phyloP scores from a whole-genome alignment of 2,797 vertebrate genomes.

The Chelon auratus region DNA sequence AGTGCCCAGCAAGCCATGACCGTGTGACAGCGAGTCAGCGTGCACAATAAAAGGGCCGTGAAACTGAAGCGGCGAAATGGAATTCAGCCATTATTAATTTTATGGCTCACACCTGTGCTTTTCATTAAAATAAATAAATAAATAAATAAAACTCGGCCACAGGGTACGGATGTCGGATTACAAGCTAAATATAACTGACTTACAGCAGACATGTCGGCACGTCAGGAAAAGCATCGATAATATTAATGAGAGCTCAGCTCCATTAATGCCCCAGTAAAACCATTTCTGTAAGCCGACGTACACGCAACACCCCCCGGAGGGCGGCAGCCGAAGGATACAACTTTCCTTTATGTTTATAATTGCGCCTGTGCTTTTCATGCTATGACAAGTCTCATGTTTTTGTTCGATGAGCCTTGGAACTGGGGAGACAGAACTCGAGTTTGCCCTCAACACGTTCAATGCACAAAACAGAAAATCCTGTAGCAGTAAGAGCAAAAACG shows the following conservation, averaged over 20 bases:
- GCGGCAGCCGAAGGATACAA: background rate
- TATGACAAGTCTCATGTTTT: background rate
- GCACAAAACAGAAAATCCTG: too few relatives aligned
- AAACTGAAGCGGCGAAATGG: background rate
- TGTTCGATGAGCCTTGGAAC: too few relatives aligned
- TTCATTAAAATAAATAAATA: background rate
- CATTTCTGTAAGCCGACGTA: background rate
- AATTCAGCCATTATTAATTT: conserved; percentile 4
- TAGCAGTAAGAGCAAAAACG: too few relatives aligned
- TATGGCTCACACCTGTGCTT: background rate
- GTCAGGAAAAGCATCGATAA: conserved; percentile 16
- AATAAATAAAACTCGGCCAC: background rate
- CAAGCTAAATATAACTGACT: background rate
- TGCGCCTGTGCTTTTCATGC: background rate
- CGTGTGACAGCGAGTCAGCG: background rate
- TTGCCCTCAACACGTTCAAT: too few relatives aligned
- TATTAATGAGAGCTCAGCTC: background rate
- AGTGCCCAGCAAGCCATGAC: background rate
- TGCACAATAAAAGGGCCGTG: background rate
- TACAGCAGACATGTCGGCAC: background rate
- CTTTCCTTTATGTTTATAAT: conserved; percentile 2
- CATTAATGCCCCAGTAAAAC: conserved; percentile 15
- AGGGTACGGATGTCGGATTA: conserved; percentile 3
- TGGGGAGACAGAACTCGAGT: too few relatives aligned
- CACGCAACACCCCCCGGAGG: background rate